These are phyloP conservation scores for Stenotaenia linearis DNA, from an alignment of 2,888 invertebrate species.

Conservation along the genomic window DNA sequence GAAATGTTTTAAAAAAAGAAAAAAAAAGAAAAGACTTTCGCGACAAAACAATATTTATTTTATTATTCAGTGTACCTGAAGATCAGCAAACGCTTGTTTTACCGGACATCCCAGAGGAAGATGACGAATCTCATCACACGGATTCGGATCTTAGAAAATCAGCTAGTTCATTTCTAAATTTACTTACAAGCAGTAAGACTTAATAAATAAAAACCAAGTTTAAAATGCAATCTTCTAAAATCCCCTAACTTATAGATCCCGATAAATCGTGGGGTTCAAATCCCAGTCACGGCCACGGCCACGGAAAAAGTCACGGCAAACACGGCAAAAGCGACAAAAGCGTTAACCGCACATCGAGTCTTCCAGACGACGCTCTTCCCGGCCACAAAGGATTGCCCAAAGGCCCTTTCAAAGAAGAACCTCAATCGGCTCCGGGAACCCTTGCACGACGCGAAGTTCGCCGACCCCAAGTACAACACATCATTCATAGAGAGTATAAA, in stretches of 20 bases:
- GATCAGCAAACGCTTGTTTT: slow-evolving; percentile 55
- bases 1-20: no score
- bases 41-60: slow-evolving; percentile 32
- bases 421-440: not conserved
- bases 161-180: slow-evolving; percentile 35
- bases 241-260: not conserved
- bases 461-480: not conserved
- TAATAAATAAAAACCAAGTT: not conserved
- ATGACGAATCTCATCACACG: slow-evolving; percentile 44
- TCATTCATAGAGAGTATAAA: not conserved
- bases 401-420: not conserved
- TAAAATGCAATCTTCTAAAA: not conserved
- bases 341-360: slow-evolving; percentile 1
- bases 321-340: not conserved
- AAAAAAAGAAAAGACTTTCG: no score
- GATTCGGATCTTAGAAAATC: slow-evolving; percentile 31
- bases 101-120: slow-evolving; percentile 54
- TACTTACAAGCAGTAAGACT: slow-evolving; percentile 32
- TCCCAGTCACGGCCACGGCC: not conserved
- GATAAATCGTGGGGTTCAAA: slow-evolving; percentile 29
- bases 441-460: not conserved
- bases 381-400: not conserved
- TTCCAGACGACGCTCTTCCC: slow-evolving; percentile 17
- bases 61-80: slow-evolving; percentile 51
- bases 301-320: not conserved